Evolutionary conservation across 2,888 invertebrate genomes (phyloP), one percentile per base, ranked within the genome.

Genomic region (Shargacucullia verbasci): DNA sequence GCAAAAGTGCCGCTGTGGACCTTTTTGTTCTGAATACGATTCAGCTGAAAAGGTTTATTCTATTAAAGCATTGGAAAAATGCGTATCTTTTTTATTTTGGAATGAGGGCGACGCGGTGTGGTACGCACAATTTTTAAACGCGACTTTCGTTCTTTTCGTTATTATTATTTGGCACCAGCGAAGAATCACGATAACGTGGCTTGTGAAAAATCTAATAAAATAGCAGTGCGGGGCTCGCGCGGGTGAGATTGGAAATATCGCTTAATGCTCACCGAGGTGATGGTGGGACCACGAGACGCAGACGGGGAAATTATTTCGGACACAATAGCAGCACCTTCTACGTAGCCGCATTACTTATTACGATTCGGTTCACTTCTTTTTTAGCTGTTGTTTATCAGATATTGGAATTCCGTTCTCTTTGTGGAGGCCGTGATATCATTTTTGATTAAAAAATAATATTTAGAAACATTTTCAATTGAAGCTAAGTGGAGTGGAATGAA

Each of bases 61-160:
- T 78, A 79, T 83, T 85, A 82, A 81, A 78, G 78, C 78, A 84
- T 83, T 78, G 80, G 81, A 81, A 78, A 81, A 82, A 83, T 80
- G 76, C 80, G 75, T 81, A 80, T 82, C 82, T 79, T 74, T 79
- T 80, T 81, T 82, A 80, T 82, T 61, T 81, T 74, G 65, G 57
- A 44, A 69, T 64, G 48, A 68, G 70, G 76, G 70, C 56, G 74
- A 76, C 70, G 64, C 50, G 63, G 60, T 70, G 70, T 71, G 77
- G 72, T 76, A 79, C 74, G 71, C 73, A 76, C n/a, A n/a, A n/a
- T n/a, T n/a, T n/a, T n/a, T n/a, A 78, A 81, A 87, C 83, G 84
- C 83, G 88, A 89, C 90, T 88, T 89, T 80, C 64, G 84, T 83
- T 77, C 85, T 86, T 89, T 83, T 85, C 82, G 83, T 88, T 89